Percentiles rank a stretch among this genome's conserved stretches.
phyloP scores from a whole-genome alignment of 92 coral and sea anemone species.

The Heteractis magnifica region DNA sequence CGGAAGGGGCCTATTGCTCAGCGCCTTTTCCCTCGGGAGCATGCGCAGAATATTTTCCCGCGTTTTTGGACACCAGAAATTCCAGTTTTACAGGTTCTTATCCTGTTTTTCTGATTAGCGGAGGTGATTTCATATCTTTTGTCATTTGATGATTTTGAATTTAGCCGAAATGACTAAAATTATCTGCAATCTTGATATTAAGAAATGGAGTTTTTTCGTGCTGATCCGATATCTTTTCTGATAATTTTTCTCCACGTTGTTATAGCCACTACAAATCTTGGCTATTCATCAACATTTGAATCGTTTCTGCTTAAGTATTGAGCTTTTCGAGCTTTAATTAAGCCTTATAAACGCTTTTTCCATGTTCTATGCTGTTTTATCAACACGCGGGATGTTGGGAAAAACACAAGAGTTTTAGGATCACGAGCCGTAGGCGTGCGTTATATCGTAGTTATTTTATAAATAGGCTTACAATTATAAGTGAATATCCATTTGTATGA shows the following conservation, averaged over 20 bases:
- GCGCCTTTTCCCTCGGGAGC: not conserved
- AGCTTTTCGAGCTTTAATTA: no score
- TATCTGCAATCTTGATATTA: not conserved
- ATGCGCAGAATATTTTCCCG: not conserved
- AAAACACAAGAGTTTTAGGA: no score
- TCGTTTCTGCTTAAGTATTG: no score
- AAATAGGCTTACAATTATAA: not conserved
- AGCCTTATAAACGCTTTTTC: no score
- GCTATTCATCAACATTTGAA: no score
- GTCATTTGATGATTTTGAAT: not conserved
- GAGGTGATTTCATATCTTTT: not conserved
- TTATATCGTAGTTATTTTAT: not conserved
- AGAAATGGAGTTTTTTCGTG: no score
- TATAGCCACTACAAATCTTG: no score
- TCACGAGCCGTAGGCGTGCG: not conserved
- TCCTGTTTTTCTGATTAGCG: not conserved
- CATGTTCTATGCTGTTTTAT: no score
- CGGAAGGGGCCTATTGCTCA: not conserved
- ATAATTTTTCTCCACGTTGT: no score
- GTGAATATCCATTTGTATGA: not conserved
- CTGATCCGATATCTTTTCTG: no score
- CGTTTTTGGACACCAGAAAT: not conserved
- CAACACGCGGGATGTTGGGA: no score
- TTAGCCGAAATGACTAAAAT: not conserved
- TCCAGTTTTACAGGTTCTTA: not conserved